Percentiles rank a stretch among this genome's conserved stretches.
Conservation (phyloP, 2,888 invertebrate genomes). For the Orthosia gracilis region DNA sequence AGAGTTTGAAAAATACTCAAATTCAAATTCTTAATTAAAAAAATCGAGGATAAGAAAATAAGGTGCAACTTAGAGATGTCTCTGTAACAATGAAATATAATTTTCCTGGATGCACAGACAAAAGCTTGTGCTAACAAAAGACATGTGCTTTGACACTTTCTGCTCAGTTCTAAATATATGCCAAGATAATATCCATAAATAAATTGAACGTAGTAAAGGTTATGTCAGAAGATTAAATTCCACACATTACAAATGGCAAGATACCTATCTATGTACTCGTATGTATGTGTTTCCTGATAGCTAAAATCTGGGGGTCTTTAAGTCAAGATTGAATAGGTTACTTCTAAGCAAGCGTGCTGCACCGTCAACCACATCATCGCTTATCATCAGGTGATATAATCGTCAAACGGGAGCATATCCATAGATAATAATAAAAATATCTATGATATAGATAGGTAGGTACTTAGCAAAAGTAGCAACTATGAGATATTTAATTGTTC, state of each 20-base stretch:
- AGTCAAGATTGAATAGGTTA: too few species aligned
- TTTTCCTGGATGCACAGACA: background rate
- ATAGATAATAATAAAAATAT: too few species aligned
- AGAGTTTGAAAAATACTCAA: too few species aligned
- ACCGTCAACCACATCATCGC: too few species aligned
- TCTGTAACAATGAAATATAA: background rate
- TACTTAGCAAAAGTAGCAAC: background rate
- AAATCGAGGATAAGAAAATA: background rate
- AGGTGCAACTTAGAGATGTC: background rate
- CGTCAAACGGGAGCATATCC: too few species aligned
- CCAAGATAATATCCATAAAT: constrained; percentile 44
- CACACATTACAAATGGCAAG: constrained; percentile 16
- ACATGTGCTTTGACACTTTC: constrained; percentile 24
- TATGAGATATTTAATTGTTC: constrained; percentile 13
- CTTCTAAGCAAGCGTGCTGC: too few species aligned
- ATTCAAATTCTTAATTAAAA: too few species aligned
- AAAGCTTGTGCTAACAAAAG: constrained; percentile 8
- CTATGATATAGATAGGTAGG: too few species aligned
- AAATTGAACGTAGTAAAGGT: constrained; percentile 31
- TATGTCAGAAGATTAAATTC: constrained; percentile 23
- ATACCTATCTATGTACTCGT: background rate
- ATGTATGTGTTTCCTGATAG: too few species aligned
- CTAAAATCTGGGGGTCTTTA: too few species aligned
- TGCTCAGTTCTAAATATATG: constrained; percentile 41
- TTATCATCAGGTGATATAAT: too few species aligned